Percentiles rank a stretch among this genome's conserved stretches.
Evolutionary conservation across 2,888 invertebrate species (phyloP).

Genomic region (Hirtodrosophila duncani): DNA sequence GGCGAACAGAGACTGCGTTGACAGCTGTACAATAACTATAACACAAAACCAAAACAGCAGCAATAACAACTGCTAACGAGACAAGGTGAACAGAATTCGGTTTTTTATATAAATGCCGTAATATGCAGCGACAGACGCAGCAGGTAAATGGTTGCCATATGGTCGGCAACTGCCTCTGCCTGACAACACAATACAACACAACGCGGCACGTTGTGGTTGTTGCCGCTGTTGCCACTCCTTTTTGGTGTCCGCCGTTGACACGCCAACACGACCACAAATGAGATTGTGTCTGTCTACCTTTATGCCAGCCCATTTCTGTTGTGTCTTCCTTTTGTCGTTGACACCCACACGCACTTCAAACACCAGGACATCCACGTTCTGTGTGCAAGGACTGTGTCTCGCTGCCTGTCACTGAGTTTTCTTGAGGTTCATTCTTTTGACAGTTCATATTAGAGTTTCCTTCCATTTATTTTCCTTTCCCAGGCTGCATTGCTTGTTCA

Average conservation of each 20-base stretch:
- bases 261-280: constrained; percentile 66
- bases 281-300: constrained; percentile 49
- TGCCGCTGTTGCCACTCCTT: constrained; percentile 15
- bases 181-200: constrained; percentile 19
- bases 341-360: constrained; percentile 56
- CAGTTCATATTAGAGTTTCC: constrained; percentile 38
- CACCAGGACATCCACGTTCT: constrained; percentile 42
- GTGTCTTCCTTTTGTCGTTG: constrained; percentile 28
- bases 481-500: constrained; percentile 25
- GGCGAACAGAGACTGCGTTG: constrained; percentile 9
- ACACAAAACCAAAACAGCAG: not conserved
- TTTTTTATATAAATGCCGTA: constrained; percentile 1
- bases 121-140: too few species aligned
- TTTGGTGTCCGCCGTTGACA: constrained; percentile 52
- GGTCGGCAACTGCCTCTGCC: constrained; percentile 19
- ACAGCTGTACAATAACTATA: constrained; percentile 13
- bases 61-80: constrained; percentile 12
- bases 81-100: not conserved
- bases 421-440: constrained; percentile 47
- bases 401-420: constrained; percentile 52
- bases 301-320: not conserved
- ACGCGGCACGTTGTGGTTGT: constrained; percentile 13
- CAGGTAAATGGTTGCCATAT: constrained; percentile 53
- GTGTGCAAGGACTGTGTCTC: constrained; percentile 15
- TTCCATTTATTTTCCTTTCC: constrained; percentile 3